Evolutionary conservation across 2,888 invertebrate species (phyloP).

Genomic region (Elysia crispata): DNA sequence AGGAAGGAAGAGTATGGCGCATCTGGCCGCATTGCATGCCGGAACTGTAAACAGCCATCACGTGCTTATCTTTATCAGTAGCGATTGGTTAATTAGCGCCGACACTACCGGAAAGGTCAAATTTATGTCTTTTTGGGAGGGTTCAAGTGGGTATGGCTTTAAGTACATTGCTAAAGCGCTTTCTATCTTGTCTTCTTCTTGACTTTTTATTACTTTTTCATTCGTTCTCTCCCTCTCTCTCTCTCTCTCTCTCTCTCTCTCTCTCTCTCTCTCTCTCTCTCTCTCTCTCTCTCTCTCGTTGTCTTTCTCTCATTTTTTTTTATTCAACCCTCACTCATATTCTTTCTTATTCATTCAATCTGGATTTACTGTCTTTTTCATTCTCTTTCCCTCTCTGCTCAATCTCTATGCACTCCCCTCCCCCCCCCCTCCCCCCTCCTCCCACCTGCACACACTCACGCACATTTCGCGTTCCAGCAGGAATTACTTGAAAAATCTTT

Average conservation of each 20-base stretch:
- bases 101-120: slow-evolving; percentile 15
- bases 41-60: slow-evolving; percentile 21
- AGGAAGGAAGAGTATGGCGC: no score
- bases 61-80: neutral
- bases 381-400: neutral
- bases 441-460: neutral
- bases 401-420: neutral
- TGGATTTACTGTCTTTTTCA: neutral
- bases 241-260: neutral
- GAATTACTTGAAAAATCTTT: no score
- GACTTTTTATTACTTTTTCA: neutral
- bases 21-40: neutral
- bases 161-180: no score
- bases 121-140: slow-evolving; percentile 24
- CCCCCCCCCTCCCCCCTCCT: no score
- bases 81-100: slow-evolving; percentile 40
- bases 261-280: neutral
- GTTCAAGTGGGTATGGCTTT: no score
- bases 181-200: neutral
- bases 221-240: neutral
- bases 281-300: no score
- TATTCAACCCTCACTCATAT: neutral
- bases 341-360: neutral
- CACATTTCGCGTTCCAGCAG: no score
- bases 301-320: neutral